Percentiles rank a stretch among this genome's conserved stretches.
Conservation (phyloP, 2,113 vertebrate genomes). For the Phalacrocorax brasilianus region DNA sequence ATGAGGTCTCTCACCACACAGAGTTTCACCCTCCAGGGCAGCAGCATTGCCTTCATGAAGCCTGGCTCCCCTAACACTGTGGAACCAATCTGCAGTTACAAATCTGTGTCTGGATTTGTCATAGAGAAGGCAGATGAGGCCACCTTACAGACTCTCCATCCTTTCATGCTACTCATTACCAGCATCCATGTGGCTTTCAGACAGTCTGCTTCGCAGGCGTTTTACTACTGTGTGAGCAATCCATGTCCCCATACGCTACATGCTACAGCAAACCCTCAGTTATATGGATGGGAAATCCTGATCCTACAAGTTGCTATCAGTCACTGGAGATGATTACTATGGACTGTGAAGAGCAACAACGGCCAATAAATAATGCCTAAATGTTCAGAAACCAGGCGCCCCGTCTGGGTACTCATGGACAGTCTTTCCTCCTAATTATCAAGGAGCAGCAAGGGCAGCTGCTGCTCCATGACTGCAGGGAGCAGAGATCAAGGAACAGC, state of each 20-base stretch:
- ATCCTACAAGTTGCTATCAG: background rate
- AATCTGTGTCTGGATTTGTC: background rate
- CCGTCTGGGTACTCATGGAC: background rate
- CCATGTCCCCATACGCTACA: background rate
- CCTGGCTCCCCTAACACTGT: rapidly evolving
- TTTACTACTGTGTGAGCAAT: background rate
- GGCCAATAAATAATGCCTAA: background rate
- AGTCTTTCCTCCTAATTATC: background rate
- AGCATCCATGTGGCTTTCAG: background rate
- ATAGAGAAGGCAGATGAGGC: background rate
- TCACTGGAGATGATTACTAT: background rate
- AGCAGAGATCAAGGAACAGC: background rate
- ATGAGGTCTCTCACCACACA: background rate
- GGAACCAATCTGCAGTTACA: background rate
- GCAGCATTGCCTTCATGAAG: background rate
- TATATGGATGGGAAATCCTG: background rate
- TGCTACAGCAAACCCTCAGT: background rate
- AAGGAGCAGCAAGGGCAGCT: background rate
- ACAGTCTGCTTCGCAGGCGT: background rate
- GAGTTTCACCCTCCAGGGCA: background rate
- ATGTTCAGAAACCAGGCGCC: background rate
- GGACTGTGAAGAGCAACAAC: background rate
- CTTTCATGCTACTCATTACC: background rate
- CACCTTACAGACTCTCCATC: background rate
- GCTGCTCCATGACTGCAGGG: background rate